Evolutionary conservation across 2,113 vertebrate species (phyloP).

Genomic region (Rhinogobius similis): DNA sequence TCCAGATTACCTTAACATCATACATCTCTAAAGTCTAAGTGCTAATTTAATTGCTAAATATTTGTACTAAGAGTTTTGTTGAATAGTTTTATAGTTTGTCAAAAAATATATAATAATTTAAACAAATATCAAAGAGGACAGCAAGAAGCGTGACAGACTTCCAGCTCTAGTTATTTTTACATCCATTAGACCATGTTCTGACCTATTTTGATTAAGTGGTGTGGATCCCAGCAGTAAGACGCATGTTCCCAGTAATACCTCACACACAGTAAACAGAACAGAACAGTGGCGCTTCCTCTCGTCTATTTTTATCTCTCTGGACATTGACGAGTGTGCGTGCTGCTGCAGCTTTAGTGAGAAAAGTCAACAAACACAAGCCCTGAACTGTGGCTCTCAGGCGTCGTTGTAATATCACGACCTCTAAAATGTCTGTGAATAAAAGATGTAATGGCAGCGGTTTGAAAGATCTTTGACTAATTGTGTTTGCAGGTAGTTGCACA

Average conservation of each 20-base stretch:
- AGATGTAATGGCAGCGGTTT: neutral
- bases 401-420: neutral
- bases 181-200: neutral
- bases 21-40: no score
- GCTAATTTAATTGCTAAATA: no score
- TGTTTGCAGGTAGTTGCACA: neutral
- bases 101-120: no score
- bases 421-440: neutral
- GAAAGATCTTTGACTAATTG: neutral
- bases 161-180: neutral
- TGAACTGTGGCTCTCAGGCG: neutral
- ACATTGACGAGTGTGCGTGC: conserved; percentile 20
- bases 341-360: conserved; percentile 19
- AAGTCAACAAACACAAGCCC: conserved; percentile 4
- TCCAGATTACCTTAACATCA: no score
- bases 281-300: conserved; percentile 24
- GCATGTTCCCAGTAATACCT: conserved; percentile 22
- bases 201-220: neutral
- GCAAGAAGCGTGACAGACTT: no score
- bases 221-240: neutral
- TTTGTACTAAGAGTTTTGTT: no score
- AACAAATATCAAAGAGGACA: no score
- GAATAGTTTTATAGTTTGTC: no score
- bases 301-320: conserved; percentile 48
- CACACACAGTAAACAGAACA: conserved; percentile 27